Base-by-base conservation (phyloP, 1,140 invertebrate species). In the Xylocopa sonorina region DNA sequence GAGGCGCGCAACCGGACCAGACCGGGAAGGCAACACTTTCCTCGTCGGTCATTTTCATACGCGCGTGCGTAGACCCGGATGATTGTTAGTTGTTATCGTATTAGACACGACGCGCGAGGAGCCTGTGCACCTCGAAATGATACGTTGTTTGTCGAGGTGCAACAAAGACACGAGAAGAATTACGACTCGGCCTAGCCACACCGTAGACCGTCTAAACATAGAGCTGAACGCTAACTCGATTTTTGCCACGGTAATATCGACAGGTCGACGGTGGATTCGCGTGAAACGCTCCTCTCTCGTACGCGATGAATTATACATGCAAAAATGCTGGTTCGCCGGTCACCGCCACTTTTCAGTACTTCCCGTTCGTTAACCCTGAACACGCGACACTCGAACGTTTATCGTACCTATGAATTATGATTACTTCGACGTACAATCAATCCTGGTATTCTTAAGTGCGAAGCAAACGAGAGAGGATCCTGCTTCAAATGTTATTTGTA, bases 71-170 rank as follows among this genome's bases (percentile, higher is more conserved):
- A 69, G 63, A 77, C 43, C n/a, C 32, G 41, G 14, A 43, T 60
- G 77, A 78, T 78, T 78, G 77, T 78, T 57, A 38, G 77, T 29
- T 63, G 77, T 78, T 72, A 78, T 78, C 69, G 69, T 58, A 53
- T 73, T 78, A 73, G 73, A 78, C 77, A 64, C 16, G 77, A 78
- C 48, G 58, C 58, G n/a, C 48, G 10, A 53, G n/a, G 38, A 57
- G 74, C 16, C 66, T 18, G 68, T 2, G 58, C 46, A 62, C 46
- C 48, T 57, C 41, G 57, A 78, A 78, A 78, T 78, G 48, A 78
- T 78, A 78, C 68, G 77, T 78, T 78, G 41, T 38, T 29, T 38
- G 41, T 16, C 27, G 29, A 12, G 48, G 69, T 9, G 58, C 41
- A 55, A 73, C 77, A 64, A 41, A 64, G 68, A 78, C 57, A 46